Conservation (phyloP, 2,113 vertebrate genomes). For the Rhea americana region DNA sequence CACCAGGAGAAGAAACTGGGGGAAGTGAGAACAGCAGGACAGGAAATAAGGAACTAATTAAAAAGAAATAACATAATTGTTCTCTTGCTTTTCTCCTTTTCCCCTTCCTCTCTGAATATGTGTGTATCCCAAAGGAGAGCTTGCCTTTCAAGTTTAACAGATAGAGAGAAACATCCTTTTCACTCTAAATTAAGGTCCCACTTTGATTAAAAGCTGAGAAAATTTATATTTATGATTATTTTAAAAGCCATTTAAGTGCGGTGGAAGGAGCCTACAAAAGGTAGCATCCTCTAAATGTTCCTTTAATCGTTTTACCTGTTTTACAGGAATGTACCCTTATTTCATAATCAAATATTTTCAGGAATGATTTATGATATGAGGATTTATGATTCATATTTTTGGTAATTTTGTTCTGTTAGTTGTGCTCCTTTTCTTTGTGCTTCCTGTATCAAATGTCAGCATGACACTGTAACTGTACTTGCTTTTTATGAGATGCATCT, state of each 20-base stretch:
- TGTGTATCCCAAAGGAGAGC: not conserved
- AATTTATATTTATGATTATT: not conserved
- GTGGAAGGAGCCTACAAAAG: not conserved
- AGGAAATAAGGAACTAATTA: slow-evolving; percentile 7
- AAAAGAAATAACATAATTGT: not conserved
- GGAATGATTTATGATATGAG: not conserved
- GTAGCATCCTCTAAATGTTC: not conserved
- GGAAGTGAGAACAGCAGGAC: slow-evolving; percentile 43
- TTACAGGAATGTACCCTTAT: not conserved
- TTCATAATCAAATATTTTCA: not conserved
- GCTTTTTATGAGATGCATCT: not conserved
- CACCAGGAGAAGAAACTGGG: not conserved
- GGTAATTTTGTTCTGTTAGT: not conserved
- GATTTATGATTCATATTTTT: not conserved
- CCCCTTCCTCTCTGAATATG: not conserved
- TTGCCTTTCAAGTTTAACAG: not conserved
- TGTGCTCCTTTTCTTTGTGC: not conserved
- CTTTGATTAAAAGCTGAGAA: not conserved
- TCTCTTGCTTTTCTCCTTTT: not conserved
- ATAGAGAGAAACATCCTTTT: not conserved
- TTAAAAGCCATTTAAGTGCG: not conserved
- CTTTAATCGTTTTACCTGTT: not conserved
- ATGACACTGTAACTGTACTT: not conserved
- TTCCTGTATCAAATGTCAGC: not conserved
- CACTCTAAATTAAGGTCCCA: not conserved